Percentiles rank a stretch among this genome's conserved stretches.
phyloP scores from a whole-genome alignment of 2,888 invertebrate genomes.

The Dicranocentrus wangi region DNA sequence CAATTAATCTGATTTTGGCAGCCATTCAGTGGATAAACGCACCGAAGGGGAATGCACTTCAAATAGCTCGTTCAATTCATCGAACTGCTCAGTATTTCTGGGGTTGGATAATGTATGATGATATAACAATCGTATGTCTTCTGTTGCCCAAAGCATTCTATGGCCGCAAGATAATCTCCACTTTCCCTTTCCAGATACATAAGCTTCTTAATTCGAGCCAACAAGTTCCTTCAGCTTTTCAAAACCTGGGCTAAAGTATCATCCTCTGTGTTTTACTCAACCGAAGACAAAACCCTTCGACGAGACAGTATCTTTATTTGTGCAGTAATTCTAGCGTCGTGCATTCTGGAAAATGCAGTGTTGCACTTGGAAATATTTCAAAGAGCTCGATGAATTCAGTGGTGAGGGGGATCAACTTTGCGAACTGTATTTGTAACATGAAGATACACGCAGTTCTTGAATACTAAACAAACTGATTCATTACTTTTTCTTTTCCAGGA shows the following conservation, averaged over 20 bases:
- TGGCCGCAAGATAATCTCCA: too few relatives aligned
- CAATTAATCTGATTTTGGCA: constrained; percentile 11
- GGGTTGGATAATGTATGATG: constrained; percentile 44
- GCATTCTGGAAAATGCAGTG: constrained; percentile 52
- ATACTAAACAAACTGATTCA: background rate
- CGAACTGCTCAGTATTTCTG: constrained; percentile 12
- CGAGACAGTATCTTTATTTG: constrained; percentile 58
- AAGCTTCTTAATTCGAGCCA: constrained; percentile 15
- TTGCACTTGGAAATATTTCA: constrained; percentile 53
- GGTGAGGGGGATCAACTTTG: too few relatives aligned
- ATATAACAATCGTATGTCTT: background rate
- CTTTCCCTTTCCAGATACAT: constrained; percentile 26
- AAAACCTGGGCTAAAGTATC: constrained; percentile 54
- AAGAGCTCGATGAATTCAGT: constrained; percentile 40
- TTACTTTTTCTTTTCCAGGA: background rate
- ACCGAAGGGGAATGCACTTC: constrained; percentile 23
- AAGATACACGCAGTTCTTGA: too few relatives aligned
- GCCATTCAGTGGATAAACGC: background rate
- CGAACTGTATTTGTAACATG: too few relatives aligned
- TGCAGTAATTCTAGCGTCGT: constrained; percentile 29
- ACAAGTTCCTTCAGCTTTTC: constrained; percentile 43
- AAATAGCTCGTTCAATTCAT: constrained; percentile 26
- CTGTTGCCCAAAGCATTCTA: background rate
- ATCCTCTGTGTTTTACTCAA: constrained; percentile 40
- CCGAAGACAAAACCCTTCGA: constrained; percentile 54